Conservation (phyloP, 2,113 vertebrate species). For the Paramormyrops kingsleyae region DNA sequence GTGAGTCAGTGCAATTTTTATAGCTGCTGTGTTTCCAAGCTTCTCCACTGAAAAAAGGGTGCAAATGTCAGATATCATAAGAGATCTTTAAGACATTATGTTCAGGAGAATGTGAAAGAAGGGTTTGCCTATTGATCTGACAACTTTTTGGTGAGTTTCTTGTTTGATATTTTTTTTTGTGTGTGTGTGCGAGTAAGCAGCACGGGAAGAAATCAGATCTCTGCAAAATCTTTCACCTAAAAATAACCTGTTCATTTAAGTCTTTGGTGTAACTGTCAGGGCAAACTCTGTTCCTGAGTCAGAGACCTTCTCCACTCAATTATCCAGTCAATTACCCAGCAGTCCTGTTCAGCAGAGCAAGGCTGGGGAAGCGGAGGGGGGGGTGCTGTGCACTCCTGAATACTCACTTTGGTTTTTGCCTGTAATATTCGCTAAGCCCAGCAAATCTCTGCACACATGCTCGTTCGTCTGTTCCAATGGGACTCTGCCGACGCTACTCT, state of each 20-base stretch:
- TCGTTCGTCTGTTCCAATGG: not conserved
- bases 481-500: no score
- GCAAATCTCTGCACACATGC: not conserved
- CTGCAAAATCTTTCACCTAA: not conserved
- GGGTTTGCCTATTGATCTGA: not conserved
- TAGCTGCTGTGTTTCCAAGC: not conserved
- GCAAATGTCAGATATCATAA: not conserved
- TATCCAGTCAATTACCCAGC: slow-evolving; percentile 15
- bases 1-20: not conserved
- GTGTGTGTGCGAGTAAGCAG: not conserved
- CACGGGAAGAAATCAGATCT: not conserved
- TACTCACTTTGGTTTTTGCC: not conserved
- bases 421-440: not conserved
- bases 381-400: not conserved
- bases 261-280: not conserved
- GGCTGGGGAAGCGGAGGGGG: not conserved
- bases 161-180: not conserved
- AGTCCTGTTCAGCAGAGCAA: not conserved
- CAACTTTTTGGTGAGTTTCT: not conserved
- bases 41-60: not conserved
- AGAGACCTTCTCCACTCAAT: slow-evolving; percentile 5
- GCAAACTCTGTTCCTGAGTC: not conserved
- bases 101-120: not conserved
- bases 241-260: not conserved
- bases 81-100: not conserved